A percentile compares a stretch with the other conserved stretches of the same genome.
Conservation (phyloP, 2,888 invertebrate species). For the Pseudococcus longispinus region DNA sequence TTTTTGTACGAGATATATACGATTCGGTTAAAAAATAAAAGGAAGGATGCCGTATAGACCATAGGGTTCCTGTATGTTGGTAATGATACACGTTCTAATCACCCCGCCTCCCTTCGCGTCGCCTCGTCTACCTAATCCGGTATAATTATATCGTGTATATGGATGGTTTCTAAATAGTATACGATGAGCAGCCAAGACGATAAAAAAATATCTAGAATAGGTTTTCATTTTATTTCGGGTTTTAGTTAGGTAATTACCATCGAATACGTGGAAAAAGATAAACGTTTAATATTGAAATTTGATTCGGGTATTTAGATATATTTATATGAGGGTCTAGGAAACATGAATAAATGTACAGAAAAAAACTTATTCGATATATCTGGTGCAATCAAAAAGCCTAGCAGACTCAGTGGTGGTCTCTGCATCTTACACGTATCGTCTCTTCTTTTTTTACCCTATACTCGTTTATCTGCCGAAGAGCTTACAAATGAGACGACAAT, state of each 20-base stretch:
- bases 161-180: neutral
- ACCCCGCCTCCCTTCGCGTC: neutral
- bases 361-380: neutral
- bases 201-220: neutral
- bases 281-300: constrained; percentile 7
- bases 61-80: neutral
- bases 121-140: neutral
- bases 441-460: neutral
- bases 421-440: neutral
- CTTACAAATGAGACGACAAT: constrained; percentile 1
- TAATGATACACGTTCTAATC: constrained; percentile 1
- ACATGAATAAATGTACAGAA: neutral
- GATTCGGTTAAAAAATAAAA: neutral
- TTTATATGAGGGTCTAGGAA: neutral
- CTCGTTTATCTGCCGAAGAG: neutral
- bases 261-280: neutral
- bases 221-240: neutral
- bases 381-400: neutral
- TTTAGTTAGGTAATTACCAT: neutral
- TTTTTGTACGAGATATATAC: neutral
- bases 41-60: neutral
- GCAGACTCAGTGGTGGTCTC: neutral
- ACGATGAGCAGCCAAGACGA: neutral
- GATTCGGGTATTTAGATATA: neutral
- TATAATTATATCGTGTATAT: neutral